Percentiles rank a stretch among this genome's conserved stretches.
Conservation (phyloP, 2,113 vertebrate genomes). For the Xiphophorus hellerii region DNA sequence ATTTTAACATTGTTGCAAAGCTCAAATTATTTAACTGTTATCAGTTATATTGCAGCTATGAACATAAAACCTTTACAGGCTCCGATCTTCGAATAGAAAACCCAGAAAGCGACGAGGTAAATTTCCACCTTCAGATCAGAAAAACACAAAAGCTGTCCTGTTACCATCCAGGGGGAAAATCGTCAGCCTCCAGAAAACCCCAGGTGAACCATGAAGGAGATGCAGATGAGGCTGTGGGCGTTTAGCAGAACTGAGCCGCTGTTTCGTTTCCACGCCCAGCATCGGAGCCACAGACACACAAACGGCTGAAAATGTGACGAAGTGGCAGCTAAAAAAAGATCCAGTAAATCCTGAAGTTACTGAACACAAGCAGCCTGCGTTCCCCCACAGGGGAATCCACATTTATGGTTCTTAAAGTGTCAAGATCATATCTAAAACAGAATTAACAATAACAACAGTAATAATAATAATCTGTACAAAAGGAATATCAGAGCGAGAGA, state of each 20-base stretch:
- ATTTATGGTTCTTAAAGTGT: no score
- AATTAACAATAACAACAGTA: no score
- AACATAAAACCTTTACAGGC: neutral
- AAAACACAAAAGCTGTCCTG: neutral
- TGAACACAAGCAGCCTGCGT: no score
- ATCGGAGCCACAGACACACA: neutral
- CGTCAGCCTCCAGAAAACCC: conserved; percentile 27
- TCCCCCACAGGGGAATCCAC: no score
- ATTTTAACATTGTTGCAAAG: neutral
- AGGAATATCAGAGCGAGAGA: no score
- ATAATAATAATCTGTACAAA: no score
- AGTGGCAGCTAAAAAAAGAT: neutral
- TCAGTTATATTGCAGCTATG: neutral
- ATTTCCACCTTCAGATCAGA: neutral
- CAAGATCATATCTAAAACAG: no score
- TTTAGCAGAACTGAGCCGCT: conserved; percentile 37
- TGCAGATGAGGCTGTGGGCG: conserved; percentile 61
- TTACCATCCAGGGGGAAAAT: conserved; percentile 23
- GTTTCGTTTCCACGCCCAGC: no score
- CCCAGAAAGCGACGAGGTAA: neutral
- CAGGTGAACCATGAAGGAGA: conserved; percentile 18
- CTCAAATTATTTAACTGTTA: neutral
- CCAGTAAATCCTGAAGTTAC: neutral
- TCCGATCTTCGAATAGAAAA: neutral
- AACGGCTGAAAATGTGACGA: neutral